Percentiles rank a stretch among this genome's conserved stretches.
Conservation (phyloP, 1,140 invertebrate genomes). For the Homalodisca vitripennis region DNA sequence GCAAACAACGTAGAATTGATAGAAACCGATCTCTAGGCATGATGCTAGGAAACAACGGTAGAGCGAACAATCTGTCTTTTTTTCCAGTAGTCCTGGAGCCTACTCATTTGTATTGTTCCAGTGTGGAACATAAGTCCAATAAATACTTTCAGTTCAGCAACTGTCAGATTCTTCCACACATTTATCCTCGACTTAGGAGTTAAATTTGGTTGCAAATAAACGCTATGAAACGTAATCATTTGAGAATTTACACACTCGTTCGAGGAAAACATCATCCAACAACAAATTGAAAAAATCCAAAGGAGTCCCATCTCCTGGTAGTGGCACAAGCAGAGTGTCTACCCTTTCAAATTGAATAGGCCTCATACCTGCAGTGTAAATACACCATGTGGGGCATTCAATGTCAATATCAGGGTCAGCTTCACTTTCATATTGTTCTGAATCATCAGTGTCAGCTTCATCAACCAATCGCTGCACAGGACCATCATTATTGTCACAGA, state of each 20-base stretch:
- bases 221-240: conserved; percentile 31
- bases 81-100: conserved; percentile 45
- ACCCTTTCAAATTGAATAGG: neutral
- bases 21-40: conserved; percentile 45
- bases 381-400: conserved; percentile 36
- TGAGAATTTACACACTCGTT: conserved; percentile 10
- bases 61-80: conserved; percentile 40
- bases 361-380: neutral
- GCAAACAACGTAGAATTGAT: conserved; percentile 42
- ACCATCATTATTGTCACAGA: too few relatives aligned
- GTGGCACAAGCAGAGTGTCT: neutral
- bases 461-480: neutral
- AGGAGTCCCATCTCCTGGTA: conserved; percentile 22
- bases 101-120: conserved; percentile 42
- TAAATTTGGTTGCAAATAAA: neutral
- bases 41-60: conserved; percentile 38
- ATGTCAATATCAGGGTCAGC: neutral
- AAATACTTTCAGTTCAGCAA: conserved; percentile 42
- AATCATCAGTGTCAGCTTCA: neutral
- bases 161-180: conserved; percentile 40
- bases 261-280: conserved; percentile 30
- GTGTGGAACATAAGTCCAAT: conserved; percentile 45
- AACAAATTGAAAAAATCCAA: conserved; percentile 33
- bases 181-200: conserved; percentile 31
- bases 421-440: neutral